Conservation (phyloP, 2,113 vertebrate species). For the Stercorarius parasiticus region DNA sequence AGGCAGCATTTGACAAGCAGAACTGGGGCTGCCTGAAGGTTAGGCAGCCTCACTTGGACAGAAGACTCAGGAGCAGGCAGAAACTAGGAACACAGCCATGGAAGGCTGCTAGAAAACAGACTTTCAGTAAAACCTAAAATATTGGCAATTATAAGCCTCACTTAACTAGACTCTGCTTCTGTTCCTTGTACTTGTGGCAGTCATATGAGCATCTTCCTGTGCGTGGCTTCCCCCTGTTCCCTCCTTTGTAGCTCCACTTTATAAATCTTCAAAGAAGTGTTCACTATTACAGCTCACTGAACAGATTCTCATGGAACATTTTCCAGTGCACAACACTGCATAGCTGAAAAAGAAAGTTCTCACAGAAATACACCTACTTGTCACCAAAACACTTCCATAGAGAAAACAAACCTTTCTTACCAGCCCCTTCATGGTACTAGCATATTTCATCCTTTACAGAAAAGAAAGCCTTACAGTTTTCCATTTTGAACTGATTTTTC, state of each 20-base stretch:
- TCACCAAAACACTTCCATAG: background rate
- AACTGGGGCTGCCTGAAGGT: background rate
- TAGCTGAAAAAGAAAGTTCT: background rate
- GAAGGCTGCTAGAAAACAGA: slow-evolving; percentile 16
- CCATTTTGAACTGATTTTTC: background rate
- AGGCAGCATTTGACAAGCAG: background rate
- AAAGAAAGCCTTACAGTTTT: background rate
- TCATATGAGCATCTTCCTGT: background rate
- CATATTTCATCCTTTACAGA: background rate
- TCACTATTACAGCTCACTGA: background rate
- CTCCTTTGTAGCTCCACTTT: background rate
- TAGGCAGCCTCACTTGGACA: background rate
- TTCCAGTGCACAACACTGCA: background rate
- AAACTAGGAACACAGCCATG: background rate
- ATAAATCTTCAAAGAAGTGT: background rate
- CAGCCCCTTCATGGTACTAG: background rate
- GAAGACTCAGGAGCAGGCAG: background rate
- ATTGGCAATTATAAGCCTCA: background rate
- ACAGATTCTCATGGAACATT: background rate
- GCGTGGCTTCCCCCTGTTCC: background rate
- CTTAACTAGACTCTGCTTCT: background rate
- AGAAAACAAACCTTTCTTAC: background rate
- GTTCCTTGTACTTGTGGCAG: background rate
- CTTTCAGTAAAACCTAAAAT: background rate
- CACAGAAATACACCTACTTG: background rate